Conservation (phyloP, 2,888 invertebrate genomes). For the Copidosoma aretas region DNA sequence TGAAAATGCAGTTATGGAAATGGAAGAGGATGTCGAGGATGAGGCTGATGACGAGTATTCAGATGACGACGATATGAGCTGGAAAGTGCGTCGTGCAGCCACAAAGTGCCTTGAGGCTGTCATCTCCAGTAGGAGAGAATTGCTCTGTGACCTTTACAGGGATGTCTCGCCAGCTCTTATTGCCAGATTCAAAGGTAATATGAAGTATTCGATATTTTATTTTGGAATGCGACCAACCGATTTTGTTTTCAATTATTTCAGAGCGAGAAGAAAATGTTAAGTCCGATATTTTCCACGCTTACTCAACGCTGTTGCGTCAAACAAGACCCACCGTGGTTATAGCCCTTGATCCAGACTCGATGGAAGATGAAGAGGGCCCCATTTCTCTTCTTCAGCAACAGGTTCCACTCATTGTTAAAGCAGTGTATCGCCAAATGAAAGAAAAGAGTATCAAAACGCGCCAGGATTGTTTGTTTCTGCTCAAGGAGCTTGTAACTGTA, state of each 20-base stretch:
- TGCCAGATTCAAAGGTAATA: conserved; percentile 84
- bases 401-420: conserved; percentile 81
- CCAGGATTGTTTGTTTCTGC: conserved; percentile 88
- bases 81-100: conserved; percentile 96
- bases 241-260: conserved; percentile 56
- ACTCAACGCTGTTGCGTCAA: conserved; percentile 89
- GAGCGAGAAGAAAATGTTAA: conserved; percentile 99
- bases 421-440: conserved; percentile 86
- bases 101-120: conserved; percentile 98
- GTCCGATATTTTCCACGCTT: conserved; percentile 96
- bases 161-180: conserved; percentile 91
- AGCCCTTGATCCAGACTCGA: conserved; percentile 72
- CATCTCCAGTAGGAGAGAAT: conserved; percentile 89
- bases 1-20: conserved; percentile 73
- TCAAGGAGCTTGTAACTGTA: conserved; percentile 89
- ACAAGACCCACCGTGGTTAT: conserved; percentile 77
- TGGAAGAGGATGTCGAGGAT: conserved; percentile 71
- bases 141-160: conserved; percentile 86
- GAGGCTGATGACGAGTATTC: conserved; percentile 91
- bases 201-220: neutral
- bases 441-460: conserved; percentile 87
- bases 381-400: conserved; percentile 68
- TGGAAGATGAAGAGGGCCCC: conserved; percentile 78
- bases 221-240: neutral
- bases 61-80: conserved; percentile 99